Conservation (phyloP, 2,113 vertebrate genomes). For the Anoplopoma fimbria region DNA sequence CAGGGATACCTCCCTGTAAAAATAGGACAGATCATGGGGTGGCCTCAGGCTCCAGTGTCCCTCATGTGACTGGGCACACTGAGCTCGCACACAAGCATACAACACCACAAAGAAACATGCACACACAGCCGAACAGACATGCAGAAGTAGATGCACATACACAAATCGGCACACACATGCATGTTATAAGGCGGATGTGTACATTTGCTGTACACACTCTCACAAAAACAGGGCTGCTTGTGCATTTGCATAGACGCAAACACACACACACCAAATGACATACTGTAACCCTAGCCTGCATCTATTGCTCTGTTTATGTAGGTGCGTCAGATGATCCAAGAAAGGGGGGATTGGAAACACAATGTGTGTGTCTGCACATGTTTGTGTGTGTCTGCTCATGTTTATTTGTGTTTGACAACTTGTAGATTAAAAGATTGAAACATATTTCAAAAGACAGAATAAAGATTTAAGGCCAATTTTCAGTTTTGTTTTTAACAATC, state of each 20-base stretch:
- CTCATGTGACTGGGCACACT: constrained; percentile 64
- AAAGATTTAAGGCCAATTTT: not conserved
- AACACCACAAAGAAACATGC: not conserved
- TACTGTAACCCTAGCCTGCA: not conserved
- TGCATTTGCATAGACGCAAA: not conserved
- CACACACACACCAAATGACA: not conserved
- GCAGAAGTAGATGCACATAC: not conserved
- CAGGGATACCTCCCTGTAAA: constrained; percentile 74
- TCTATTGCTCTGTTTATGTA: not conserved
- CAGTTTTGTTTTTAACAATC: not conserved
- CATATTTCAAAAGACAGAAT: not conserved
- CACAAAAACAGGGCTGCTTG: not conserved
- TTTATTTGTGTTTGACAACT: not conserved
- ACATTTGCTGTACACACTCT: not conserved
- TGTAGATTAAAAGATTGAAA: not conserved
- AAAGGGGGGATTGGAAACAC: not conserved
- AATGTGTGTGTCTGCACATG: too few relatives aligned
- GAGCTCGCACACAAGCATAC: not conserved
- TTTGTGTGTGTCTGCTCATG: not conserved
- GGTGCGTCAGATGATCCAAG: not conserved
- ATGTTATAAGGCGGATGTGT: not conserved
- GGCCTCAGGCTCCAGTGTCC: constrained; percentile 70
- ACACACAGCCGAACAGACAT: not conserved
- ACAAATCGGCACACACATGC: not conserved
- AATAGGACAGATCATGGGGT: constrained; percentile 79